These are phyloP conservation scores for Diogma glabrata DNA, from an alignment of 2,888 invertebrate species.

Conservation along the genomic window DNA sequence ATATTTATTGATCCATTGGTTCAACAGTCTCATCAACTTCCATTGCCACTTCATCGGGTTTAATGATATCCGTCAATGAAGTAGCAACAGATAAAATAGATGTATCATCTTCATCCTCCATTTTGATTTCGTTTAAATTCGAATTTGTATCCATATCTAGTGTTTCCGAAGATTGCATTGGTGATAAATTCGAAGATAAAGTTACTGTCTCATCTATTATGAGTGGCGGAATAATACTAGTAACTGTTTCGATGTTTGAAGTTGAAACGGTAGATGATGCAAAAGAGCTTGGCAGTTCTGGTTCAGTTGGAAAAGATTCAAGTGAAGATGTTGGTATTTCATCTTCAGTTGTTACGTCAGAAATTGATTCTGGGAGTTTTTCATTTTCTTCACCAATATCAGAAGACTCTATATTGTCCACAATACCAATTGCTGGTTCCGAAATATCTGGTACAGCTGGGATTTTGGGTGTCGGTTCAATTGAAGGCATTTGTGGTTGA, in stretches of 20 bases:
- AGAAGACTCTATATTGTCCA: no score
- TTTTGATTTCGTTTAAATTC: slow-evolving; percentile 19
- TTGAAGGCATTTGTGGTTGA: no score
- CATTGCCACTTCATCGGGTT: slow-evolving; percentile 30
- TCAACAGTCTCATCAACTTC: slow-evolving; percentile 35
- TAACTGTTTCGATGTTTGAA: background rate
- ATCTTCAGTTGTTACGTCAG: no score
- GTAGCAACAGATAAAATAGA: slow-evolving; percentile 19
- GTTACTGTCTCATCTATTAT: background rate
- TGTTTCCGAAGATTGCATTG: slow-evolving; percentile 15
- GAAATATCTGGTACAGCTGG: background rate
- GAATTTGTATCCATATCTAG: slow-evolving; percentile 15
- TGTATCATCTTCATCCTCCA: slow-evolving; percentile 1
- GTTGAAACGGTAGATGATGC: background rate
- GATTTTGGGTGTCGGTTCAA: background rate
- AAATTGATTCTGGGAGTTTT: no score
- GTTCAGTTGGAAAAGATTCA: background rate
- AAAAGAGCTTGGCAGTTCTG: background rate
- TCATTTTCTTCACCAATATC: no score
- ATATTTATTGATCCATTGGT: slow-evolving; percentile 34
- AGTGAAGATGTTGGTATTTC: no score
- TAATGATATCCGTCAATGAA: slow-evolving; percentile 23
- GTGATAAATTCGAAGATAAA: background rate
- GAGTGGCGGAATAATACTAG: background rate
- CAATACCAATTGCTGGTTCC: no score